A percentile compares a stretch with the other conserved stretches of the same genome.
Conservation (phyloP, 2,888 invertebrate species). For the Graphium colonna region DNA sequence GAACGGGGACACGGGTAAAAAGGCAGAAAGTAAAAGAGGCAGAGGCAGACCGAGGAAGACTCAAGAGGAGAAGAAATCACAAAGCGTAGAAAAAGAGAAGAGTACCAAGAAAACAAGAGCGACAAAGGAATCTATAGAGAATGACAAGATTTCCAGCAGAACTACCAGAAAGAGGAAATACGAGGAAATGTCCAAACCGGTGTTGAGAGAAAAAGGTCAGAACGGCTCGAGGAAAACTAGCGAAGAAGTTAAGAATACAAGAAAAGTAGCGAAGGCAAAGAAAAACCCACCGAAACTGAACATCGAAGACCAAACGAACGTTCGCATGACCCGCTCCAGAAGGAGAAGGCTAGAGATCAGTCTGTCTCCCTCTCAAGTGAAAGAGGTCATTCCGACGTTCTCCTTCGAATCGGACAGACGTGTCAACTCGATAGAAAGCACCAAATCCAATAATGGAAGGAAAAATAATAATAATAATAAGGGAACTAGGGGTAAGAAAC, state of each 20-base stretch:
- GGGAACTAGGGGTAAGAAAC: no score
- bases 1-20: conserved; percentile 40
- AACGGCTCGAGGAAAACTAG: conserved; percentile 49
- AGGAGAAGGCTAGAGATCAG: conserved; percentile 57
- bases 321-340: conserved; percentile 63
- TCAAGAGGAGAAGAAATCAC: conserved; percentile 29
- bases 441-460: conserved; percentile 37
- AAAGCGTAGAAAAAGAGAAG: conserved; percentile 33
- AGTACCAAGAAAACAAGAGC: conserved; percentile 40
- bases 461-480: no score
- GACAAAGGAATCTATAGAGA: conserved; percentile 70
- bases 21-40: conserved; percentile 33
- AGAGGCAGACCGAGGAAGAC: conserved; percentile 33
- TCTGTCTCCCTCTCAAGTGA: conserved; percentile 60
- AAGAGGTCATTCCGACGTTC: conserved; percentile 46
- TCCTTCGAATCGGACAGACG: conserved; percentile 65
- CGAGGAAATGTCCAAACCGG: conserved; percentile 58
- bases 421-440: conserved; percentile 58
- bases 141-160: conserved; percentile 55
- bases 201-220: conserved; percentile 67
- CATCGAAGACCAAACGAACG: conserved; percentile 42
- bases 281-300: no score
- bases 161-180: conserved; percentile 57
- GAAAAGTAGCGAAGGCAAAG: conserved; percentile 51
- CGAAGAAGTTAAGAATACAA: conserved; percentile 38